phyloP scores from a whole-genome alignment of 1,140 invertebrate species.

The Caenorhabditis tropicalis region DNA sequence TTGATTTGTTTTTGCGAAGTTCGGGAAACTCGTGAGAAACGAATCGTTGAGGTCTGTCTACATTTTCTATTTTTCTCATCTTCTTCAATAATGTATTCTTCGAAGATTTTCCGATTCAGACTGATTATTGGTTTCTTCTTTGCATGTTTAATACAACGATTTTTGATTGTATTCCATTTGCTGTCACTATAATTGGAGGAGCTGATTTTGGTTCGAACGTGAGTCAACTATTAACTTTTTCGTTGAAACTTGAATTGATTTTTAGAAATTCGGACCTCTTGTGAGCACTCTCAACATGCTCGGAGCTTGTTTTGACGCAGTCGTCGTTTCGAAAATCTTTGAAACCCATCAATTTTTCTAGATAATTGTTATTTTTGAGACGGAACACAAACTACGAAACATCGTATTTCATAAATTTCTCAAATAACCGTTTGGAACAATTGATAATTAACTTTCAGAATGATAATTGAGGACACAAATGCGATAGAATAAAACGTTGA shows the following conservation, averaged over 20 bases:
- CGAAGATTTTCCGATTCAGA: not conserved
- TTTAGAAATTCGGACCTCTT: not conserved
- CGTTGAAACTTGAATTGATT: too few relatives aligned
- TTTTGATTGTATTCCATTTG: not conserved
- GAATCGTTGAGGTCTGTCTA: not conserved
- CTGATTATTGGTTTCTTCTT: slow-evolving; percentile 5
- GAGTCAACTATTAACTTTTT: too few relatives aligned
- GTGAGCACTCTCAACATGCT: slow-evolving; percentile 10
- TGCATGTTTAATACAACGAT: not conserved
- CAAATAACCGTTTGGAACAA: not conserved
- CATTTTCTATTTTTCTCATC: not conserved
- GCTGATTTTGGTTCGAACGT: not conserved
- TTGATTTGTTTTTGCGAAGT: not conserved
- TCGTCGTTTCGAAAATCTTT: slow-evolving; percentile 9
- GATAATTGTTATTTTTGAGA: not conserved
- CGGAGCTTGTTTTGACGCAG: not conserved
- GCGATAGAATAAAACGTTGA: not conserved
- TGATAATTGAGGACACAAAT: not conserved
- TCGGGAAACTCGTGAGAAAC: not conserved
- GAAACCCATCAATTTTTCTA: not conserved
- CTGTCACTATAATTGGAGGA: not conserved
- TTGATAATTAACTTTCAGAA: not conserved
- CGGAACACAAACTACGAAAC: not conserved
- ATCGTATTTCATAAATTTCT: not conserved
- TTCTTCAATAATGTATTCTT: not conserved